These are phyloP conservation scores for Burhinus bistriatus DNA, from an alignment of 2,113 vertebrate genomes.

Conservation along the genomic window DNA sequence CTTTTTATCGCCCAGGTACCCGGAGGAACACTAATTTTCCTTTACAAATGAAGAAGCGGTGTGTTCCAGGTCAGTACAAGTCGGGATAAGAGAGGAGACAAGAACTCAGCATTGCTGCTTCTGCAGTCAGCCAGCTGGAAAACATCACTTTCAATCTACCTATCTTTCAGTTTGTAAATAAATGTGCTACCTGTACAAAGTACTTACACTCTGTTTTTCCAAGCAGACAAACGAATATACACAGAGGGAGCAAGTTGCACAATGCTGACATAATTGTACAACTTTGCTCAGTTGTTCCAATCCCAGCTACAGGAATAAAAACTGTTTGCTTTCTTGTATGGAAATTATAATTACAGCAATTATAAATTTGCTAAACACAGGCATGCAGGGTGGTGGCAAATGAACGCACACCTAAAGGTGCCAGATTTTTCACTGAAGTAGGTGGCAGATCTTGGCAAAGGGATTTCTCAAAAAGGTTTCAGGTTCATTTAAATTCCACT, in stretches of 20 bases:
- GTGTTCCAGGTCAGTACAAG: not conserved
- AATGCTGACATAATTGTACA: accelerated
- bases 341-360: accelerated
- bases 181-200: no score
- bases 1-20: accelerated
- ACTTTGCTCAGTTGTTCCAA: not conserved
- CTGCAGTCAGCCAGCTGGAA: accelerated
- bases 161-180: not conserved
- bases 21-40: not conserved
- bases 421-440: not conserved
- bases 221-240: accelerated
- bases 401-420: not conserved
- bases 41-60: not conserved
- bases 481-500: not conserved
- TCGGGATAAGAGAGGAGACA: not conserved
- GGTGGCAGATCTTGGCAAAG: not conserved
- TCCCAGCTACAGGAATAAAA: not conserved
- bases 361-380: not conserved
- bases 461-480: not conserved
- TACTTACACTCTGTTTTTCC: not conserved
- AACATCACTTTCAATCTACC: accelerated
- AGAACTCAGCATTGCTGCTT: not conserved
- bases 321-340: not conserved
- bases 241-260: not conserved
- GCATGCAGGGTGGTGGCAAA: not conserved